Conservation (phyloP, 1,140 invertebrate species). For the Samia ricini region DNA sequence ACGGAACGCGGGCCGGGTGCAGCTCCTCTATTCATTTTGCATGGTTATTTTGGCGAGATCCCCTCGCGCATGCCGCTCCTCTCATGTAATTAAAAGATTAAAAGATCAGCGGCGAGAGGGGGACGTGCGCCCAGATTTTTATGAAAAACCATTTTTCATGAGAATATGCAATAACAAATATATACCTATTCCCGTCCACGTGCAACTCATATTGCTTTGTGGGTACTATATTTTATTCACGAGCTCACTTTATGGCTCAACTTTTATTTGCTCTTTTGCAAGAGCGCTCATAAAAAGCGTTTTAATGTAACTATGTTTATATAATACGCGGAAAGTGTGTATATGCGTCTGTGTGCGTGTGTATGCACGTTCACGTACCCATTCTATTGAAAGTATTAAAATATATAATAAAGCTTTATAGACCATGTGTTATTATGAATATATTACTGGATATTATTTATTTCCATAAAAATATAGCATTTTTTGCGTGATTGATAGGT, state of each 20-base stretch:
- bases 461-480: too few relatives aligned
- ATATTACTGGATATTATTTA: too few relatives aligned
- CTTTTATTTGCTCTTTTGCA: conserved; percentile 1
- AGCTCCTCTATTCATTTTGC: conserved; percentile 39
- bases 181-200: neutral
- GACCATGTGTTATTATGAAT: too few relatives aligned
- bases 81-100: conserved; percentile 57
- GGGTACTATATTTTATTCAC: conserved; percentile 4
- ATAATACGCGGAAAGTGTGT: neutral
- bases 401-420: neutral
- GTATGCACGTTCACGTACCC: neutral
- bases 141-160: conserved; percentile 33
- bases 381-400: neutral
- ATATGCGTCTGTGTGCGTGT: too few relatives aligned
- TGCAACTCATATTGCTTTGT: neutral
- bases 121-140: conserved; percentile 29
- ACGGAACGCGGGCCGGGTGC: conserved; percentile 24
- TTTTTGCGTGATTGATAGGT: too few relatives aligned
- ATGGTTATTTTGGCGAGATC: conserved; percentile 44
- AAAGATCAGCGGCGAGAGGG: conserved; percentile 39
- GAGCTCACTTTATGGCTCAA: conserved; percentile 2
- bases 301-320: conserved; percentile 4
- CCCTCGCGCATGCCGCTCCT: conserved; percentile 37
- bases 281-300: neutral
- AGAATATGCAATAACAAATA: conserved; percentile 21